Evolutionary conservation across 2,888 invertebrate species (phyloP), one percentile per base, ranked within the genome.

Genomic region (Oscheius sp.): DNA sequence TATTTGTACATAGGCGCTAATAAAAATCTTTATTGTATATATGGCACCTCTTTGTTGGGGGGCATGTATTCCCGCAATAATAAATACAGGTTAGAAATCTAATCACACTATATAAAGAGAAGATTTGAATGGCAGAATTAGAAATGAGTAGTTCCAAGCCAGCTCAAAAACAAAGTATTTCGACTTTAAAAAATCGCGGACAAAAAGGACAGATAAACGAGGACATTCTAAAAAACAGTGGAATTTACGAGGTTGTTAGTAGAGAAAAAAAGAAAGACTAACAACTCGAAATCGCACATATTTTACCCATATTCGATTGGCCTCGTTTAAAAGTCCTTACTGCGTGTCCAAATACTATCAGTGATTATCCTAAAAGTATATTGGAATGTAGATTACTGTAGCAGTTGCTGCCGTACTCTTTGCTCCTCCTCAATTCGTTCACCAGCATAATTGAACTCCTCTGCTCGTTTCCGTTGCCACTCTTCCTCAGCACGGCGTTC

Each of bases 371-470:
- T 33, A 55, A 6, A 55, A 33, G 17, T n/a, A 50, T 17, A 25
- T n/a, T n/a, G n/a, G n/a, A n/a, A n/a, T n/a, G n/a, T 27, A 10
- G n/a, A 58, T 31, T 64, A 46, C 23, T 64, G 31, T 3, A 64
- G 29, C 25, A 64, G 20, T 50, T 50, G 48, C 12, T 46, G 34
- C 23, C 66, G 66, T 45, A 45, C 46, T 45, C 57, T 53, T 29
- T 53, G 55, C 25, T 66, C 66, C 34, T 58, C 68, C 25, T 34
- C 42, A n/a, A 68, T 48, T n/a, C 68, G 29, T 25, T 68, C 58
- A 15, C 42, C 58, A n/a, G 34, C 68, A 20, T 68, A 68, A 48
- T 68, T 61, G 27, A 61, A 61, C 29, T 61, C 48, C 25, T 68
- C 68, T 3, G 46, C 48, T 27, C 61, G 10, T 48, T 39, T 58